These are phyloP conservation scores for Chloroclysta siterata DNA, from an alignment of 2,888 invertebrate species.

Conservation along the genomic window DNA sequence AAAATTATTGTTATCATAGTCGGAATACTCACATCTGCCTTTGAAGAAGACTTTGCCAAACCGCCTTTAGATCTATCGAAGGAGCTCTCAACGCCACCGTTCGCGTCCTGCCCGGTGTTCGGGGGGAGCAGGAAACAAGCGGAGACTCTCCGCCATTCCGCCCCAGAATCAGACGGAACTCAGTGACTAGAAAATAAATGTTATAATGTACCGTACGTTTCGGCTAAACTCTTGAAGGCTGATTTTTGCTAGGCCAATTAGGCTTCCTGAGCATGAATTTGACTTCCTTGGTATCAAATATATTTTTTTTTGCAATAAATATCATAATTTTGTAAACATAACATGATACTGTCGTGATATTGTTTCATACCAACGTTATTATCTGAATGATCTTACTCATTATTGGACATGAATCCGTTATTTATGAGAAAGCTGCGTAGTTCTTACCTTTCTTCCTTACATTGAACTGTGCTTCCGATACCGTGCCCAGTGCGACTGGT, in stretches of 20 bases:
- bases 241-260: too few species aligned
- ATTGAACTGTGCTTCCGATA: conserved; percentile 93
- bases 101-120: conserved; percentile 88
- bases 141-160: conserved; percentile 90
- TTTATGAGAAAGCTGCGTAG: background rate
- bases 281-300: too few species aligned
- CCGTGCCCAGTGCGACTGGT: conserved; percentile 90
- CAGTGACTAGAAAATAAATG: conserved; percentile 87
- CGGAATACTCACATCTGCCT: conserved; percentile 90
- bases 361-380: too few species aligned
- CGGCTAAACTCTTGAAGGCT: background rate
- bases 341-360: too few species aligned
- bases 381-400: too few species aligned
- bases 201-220: background rate
- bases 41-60: conserved; percentile 95
- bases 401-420: too few species aligned
- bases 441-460: conserved; percentile 91
- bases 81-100: conserved; percentile 92
- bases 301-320: too few species aligned
- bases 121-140: conserved; percentile 89
- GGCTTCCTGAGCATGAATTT: too few species aligned
- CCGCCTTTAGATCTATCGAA: conserved; percentile 93
- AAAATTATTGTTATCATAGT: background rate
- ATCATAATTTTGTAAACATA: too few species aligned
- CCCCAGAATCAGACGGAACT: conserved; percentile 92